phyloP scores from a whole-genome alignment of 2,797 vertebrate genomes.

The Tangara arthus region DNA sequence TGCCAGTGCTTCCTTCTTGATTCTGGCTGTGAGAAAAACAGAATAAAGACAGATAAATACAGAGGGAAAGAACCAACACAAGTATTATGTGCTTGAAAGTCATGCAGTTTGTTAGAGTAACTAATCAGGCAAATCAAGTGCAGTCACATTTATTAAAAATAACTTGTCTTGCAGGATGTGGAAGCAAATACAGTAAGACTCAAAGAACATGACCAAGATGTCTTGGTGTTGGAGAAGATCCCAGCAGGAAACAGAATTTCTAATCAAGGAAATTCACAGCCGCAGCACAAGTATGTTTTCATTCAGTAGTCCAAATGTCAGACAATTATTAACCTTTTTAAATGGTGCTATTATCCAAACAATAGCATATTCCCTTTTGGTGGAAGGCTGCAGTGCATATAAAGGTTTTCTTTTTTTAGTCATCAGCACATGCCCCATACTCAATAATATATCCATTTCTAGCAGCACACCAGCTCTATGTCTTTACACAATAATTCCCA shows the following conservation, averaged over 20 bases:
- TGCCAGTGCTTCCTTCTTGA: not conserved
- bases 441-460: constrained; percentile 51
- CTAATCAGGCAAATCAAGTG: not conserved
- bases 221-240: constrained; percentile 96
- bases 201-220: constrained; percentile 97
- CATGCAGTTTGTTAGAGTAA: not conserved
- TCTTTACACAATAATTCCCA: constrained; percentile 21
- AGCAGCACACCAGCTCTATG: not conserved
- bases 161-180: constrained; percentile 86
- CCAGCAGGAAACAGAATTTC: constrained; percentile 82
- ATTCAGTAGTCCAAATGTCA: constrained; percentile 64
- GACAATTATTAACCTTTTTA: constrained; percentile 72
- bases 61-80: not conserved
- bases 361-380: constrained; percentile 32
- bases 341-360: constrained; percentile 61
- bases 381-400: constrained; percentile 27
- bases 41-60: not conserved
- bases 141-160: constrained; percentile 64
- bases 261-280: constrained; percentile 84
- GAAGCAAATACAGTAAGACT: constrained; percentile 98
- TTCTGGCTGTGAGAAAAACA: not conserved
- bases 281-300: constrained; percentile 91
- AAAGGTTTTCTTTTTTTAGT: constrained; percentile 31
- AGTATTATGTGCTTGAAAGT: not conserved
- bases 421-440: constrained; percentile 34